phyloP scores from a whole-genome alignment of 2,113 vertebrate species.

The Rynchops niger region DNA sequence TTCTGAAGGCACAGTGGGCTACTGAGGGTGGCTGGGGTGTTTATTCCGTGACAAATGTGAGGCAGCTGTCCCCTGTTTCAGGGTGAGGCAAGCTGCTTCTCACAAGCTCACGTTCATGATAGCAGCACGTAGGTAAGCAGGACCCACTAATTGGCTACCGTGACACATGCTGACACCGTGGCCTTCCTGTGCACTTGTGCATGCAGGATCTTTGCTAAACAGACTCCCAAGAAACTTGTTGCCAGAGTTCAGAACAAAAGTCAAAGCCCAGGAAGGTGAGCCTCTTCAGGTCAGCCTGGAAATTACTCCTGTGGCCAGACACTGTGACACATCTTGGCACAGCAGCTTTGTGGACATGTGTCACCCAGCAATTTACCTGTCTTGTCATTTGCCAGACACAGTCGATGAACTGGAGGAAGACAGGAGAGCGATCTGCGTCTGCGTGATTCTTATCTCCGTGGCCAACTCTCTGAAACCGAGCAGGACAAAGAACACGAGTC shows the following conservation, averaged over 20 bases:
- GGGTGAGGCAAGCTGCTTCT: background rate
- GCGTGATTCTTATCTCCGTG: constrained; percentile 97
- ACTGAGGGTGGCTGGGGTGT: background rate
- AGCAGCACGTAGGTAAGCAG: background rate
- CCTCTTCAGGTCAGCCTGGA: background rate
- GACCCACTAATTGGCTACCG: background rate
- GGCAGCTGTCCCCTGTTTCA: background rate
- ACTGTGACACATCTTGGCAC: background rate
- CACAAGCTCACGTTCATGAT: background rate
- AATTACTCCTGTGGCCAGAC: background rate
- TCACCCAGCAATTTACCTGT: constrained; percentile 79
- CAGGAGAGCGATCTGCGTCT: constrained; percentile 92
- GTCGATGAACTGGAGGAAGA: constrained; percentile 97
- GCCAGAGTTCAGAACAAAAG: background rate
- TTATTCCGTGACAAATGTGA: background rate
- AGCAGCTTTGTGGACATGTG: background rate
- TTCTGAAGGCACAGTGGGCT: background rate
- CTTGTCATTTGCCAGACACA: constrained; percentile 98
- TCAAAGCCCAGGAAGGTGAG: background rate
- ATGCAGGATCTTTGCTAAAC: background rate
- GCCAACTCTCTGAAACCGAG: constrained; percentile 84
- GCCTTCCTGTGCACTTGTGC: background rate
- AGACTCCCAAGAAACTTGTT: background rate
- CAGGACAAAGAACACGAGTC: background rate
- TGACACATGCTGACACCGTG: background rate